Evolutionary conservation across 2,113 vertebrate genomes (phyloP), one percentile per base, ranked within the genome.

Genomic region (Electrona antarctica): DNA sequence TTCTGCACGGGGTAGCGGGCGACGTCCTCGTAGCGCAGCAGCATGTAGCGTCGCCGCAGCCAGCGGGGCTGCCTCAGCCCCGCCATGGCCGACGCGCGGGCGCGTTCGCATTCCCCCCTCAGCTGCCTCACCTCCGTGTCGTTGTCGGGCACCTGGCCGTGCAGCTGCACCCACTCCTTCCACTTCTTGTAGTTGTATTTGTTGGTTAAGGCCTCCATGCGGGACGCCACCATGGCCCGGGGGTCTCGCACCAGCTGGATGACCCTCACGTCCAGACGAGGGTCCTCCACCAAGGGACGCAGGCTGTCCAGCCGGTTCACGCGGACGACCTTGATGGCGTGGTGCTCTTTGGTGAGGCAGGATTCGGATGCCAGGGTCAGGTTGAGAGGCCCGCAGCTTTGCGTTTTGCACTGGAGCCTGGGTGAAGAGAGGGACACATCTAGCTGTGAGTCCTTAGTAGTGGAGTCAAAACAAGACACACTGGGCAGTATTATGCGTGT

Each of bases 141-240:
- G 0, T 73, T 84, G 49, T 97, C 93, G 2, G 89, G 93, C 33
- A 94, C 93, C 60, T 94, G 93, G 0, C 95, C 96, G 67, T 94
- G 21, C 21, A 21, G 93, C 0, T 90, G 83, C 0, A 92, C 93
- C 97, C 96, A 98, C 71, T 94, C 90, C 90, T 97, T 97, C 97
- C 95, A 98, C 45, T 91, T 95, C 84, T 96, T 92, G 28, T 98
- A 98, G 87, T 95, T 96, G 28, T 98, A 98, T 86, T 95, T 96
- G 51, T 91, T 91, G 0, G 96, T 93, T 73, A 98, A 98, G 14
- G 97, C 97, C 78, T 97, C 96, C 89, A 99, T 98, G 77, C 97
- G 95, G 0, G 97, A 99, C 0, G 96, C 97, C 82, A 98, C 89
- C 46, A 97, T 94, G 0, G 97, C 52, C 21, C 21, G 21, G 21